These are phyloP conservation scores for Philereme transversata DNA, from an alignment of 2,888 invertebrate species.

Conservation along the genomic window DNA sequence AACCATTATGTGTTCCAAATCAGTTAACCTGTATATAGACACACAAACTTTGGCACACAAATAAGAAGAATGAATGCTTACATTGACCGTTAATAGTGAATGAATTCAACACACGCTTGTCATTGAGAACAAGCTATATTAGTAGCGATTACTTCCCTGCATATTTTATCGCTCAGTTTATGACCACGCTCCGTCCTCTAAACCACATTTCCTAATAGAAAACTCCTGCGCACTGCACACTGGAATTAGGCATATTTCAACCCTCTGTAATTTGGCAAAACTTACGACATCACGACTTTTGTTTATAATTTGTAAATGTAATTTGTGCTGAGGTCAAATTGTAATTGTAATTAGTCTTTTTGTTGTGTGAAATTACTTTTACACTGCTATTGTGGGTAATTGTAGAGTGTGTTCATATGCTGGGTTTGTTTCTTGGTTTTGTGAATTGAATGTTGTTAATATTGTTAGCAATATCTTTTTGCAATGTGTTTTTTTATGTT, in stretches of 20 bases:
- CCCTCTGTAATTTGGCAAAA: conserved; percentile 73
- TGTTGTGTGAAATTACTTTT: conserved; percentile 30
- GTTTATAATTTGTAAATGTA: conserved; percentile 61
- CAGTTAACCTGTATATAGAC: too few species aligned
- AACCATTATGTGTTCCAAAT: too few species aligned
- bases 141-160: neutral
- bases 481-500: too few species aligned
- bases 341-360: conserved; percentile 42
- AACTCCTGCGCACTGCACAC: conserved; percentile 74
- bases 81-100: neutral
- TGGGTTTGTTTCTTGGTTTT: neutral
- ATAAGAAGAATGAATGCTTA: too few species aligned
- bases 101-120: conserved; percentile 17
- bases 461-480: too few species aligned
- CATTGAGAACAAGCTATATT: neutral
- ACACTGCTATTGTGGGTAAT: conserved; percentile 10
- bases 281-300: conserved; percentile 69
- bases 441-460: too few species aligned
- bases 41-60: too few species aligned
- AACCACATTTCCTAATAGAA: conserved; percentile 82
- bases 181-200: conserved; percentile 45
- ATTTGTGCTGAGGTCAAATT: conserved; percentile 53
- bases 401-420: conserved; percentile 7
- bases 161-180: conserved; percentile 30
- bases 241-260: conserved; percentile 78